Base-by-base conservation (phyloP, 2,113 vertebrate species). In the Gorsachius goisagi region DNA sequence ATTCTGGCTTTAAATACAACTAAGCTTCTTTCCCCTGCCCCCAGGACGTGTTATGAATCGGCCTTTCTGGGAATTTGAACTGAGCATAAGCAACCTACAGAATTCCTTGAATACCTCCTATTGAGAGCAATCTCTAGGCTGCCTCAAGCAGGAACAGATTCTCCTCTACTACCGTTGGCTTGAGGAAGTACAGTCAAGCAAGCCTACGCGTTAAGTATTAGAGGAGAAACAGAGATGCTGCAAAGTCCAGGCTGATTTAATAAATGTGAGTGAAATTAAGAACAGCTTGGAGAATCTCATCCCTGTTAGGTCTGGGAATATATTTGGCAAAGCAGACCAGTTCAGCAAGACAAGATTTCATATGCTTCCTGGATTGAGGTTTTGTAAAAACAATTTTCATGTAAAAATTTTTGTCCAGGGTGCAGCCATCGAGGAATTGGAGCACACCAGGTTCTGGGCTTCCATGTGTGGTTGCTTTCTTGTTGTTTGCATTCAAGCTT, bases 31-130 rank as follows among this genome's bases (percentile, higher is more conserved):
- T 95, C 41, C 19, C 16, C 73, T 97, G 78, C 88, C 81, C 90
- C 76, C 67, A 93, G 83, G 67, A 69, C 18, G 12, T 56, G 27
- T 72, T 97, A 50, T 93, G 73, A 92, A 96, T 55, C 3, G 22
- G 32, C 84, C n/a, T 94, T 92, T 93, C 89, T 95, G 71, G 44
- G 78, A 94, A 88, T 88, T 74, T 73, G 49, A 82, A 93, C 44
- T 80, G 52, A 82, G 55, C 37, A 41, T 72, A 89, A 60, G 80
- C 92, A 96, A 97, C 97, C 95, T 97, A 96, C 95, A 96, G 96
- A 95, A 97, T 97, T 97, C 96, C 69, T 95, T 2, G 9, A 95
- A 97, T 95, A 78, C 84, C 58, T 95, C 89, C 85, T 18, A 35
- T 53, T 92, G 92, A 94, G 84, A 88, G n/a, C 0, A 0, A 30